phyloP scores from a whole-genome alignment of 2,888 invertebrate genomes.

The Eurytoma californica region DNA sequence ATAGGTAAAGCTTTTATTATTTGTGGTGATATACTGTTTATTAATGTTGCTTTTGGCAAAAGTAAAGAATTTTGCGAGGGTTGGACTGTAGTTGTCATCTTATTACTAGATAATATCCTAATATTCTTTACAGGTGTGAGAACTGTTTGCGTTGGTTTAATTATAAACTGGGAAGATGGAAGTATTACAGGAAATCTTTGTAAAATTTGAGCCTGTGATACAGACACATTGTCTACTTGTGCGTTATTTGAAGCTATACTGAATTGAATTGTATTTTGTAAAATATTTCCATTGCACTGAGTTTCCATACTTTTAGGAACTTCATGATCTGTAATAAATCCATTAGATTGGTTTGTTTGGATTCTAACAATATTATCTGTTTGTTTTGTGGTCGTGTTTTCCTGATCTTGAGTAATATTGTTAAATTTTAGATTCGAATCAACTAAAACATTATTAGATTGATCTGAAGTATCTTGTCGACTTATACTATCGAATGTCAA shows the following conservation, averaged over 20 bases:
- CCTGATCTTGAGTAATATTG: constrained; percentile 47
- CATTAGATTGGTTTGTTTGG: constrained; percentile 22
- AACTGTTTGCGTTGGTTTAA: constrained; percentile 67
- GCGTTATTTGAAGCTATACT: constrained; percentile 57
- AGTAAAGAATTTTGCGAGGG: constrained; percentile 64
- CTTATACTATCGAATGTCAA: constrained; percentile 19
- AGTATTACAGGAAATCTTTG: constrained; percentile 65
- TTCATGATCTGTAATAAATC: constrained; percentile 26
- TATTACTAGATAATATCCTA: constrained; percentile 64
- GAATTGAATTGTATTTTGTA: constrained; percentile 58
- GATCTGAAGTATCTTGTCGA: too few species aligned
- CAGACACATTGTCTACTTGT: constrained; percentile 52
- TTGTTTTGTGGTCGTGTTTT: constrained; percentile 50
- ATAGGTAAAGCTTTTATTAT: constrained; percentile 67
- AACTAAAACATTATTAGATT: too few species aligned
- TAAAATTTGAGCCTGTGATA: constrained; percentile 64
- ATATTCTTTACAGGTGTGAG: constrained; percentile 66
- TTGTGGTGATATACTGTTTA: constrained; percentile 65
- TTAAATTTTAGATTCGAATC: constrained; percentile 11
- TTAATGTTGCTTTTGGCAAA: constrained; percentile 65
- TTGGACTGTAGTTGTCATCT: constrained; percentile 55
- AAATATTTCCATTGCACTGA: constrained; percentile 52
- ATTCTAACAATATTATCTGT: constrained; percentile 37
- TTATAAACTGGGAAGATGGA: constrained; percentile 68
- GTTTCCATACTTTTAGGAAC: constrained; percentile 30